phyloP scores from a whole-genome alignment of 2,888 invertebrate species.

The Ferrisia virgata region DNA sequence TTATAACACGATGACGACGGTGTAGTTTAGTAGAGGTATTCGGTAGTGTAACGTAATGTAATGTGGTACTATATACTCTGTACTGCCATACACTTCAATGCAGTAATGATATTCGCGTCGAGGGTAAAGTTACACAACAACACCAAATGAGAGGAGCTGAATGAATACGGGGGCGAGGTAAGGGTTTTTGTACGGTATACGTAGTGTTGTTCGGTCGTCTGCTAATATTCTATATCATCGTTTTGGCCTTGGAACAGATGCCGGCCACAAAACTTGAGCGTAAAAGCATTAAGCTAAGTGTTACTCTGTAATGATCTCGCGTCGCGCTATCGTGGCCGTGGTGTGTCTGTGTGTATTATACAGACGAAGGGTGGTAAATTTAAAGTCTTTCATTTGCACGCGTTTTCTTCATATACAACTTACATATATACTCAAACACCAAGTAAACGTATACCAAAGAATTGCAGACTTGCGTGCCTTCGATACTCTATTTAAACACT shows the following conservation, averaged over 20 bases:
- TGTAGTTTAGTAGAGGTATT: too few species aligned
- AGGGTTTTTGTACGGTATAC: not conserved
- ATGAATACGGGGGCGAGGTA: not conserved
- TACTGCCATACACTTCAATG: too few species aligned
- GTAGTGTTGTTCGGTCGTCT: constrained; percentile 23
- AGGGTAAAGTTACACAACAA: not conserved
- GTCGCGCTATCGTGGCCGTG: too few species aligned
- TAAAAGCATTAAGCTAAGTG: not conserved
- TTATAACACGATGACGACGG: too few species aligned
- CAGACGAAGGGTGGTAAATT: not conserved
- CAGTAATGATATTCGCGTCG: constrained; percentile 28
- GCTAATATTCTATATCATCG: constrained; percentile 30
- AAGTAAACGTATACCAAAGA: too few species aligned
- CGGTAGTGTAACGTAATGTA: not conserved
- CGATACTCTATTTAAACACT: too few species aligned
- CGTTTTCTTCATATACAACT: not conserved
- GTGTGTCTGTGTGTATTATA: too few species aligned
- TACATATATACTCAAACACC: too few species aligned
- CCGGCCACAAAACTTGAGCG: not conserved
- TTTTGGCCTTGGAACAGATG: constrained; percentile 23
- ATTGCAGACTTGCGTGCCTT: too few species aligned
- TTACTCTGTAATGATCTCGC: constrained; percentile 14
- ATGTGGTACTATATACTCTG: not conserved
- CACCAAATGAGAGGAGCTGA: not conserved
- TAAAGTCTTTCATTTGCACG: not conserved